Evolutionary conservation across 2,113 vertebrate species (phyloP), one percentile per base, ranked within the genome.

Genomic region (Bombycilla garrulus): DNA sequence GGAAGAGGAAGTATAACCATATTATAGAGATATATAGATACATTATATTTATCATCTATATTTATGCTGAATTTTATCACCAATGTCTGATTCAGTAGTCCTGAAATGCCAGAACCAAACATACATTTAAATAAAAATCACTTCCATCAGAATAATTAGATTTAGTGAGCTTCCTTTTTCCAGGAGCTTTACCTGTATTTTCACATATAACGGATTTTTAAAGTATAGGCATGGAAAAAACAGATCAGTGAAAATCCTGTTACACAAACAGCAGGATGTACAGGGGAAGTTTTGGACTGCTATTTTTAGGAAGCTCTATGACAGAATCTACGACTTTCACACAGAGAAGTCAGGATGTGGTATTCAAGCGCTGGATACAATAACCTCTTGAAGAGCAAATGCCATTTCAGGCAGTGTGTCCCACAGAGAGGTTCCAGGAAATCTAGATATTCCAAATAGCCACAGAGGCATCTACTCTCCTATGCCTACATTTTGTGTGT

Each of bases 261-360:
- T 82, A 77, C 15, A 54, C 15, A 72, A 88, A 64, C n/a, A 93
- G 71, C 44, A 78, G 81, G 72, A 90, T 56, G 18, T 62, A 58
- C 29, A 66, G 56, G 28, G 79, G 15, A 90, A 58, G 51, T 78
- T 83, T 71, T 74, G 56, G 29, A 56, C 76, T 67, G 47, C 71
- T 92, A 51, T 92, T 92, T 96, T 92, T 84, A 94, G 87, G 71
- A 90, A 80, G 70, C 54, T 51, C 5, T 64, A 38, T 22, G 72
- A 44, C 62, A 77, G 69, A 70, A 80, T 45, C 71, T 73, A 24
- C 70, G 86, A 81, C 67, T 80, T 83, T 88, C 61, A 50, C 0
- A 1, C 25, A 84, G 47, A 66, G 69, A 70, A 90, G 66, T 60
- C 67, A 86, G 67, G 80, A 94, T 92, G 84, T 88, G 66, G 73